Evolutionary conservation across 2,797 vertebrate genomes (phyloP).

Genomic region (Tapera naevia): DNA sequence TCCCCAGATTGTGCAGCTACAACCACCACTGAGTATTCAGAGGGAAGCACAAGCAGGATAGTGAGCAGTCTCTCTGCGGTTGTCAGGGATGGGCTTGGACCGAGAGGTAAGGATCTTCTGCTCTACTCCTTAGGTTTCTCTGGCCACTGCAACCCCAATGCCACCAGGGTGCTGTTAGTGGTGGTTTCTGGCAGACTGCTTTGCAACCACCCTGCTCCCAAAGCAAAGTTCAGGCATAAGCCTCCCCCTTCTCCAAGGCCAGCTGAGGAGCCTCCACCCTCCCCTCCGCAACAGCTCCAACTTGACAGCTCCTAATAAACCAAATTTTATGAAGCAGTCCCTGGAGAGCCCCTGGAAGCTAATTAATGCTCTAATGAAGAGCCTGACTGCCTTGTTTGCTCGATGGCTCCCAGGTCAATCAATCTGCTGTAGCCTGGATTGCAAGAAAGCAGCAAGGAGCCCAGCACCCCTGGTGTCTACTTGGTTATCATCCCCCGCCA

Average conservation of each 20-base stretch:
- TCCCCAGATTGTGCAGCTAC: not conserved
- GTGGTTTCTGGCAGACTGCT: not conserved
- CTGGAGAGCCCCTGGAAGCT: conserved; percentile 1
- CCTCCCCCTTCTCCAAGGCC: not conserved
- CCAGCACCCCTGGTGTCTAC: not conserved
- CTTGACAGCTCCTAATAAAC: conserved; percentile 30
- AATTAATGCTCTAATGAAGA: conserved; percentile 62
- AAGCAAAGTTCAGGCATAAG: not conserved
- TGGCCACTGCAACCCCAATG: not conserved
- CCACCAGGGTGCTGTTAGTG: not conserved
- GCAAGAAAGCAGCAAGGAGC: not conserved
- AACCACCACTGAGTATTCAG: not conserved
- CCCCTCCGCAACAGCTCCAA: not conserved
- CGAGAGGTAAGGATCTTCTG: not conserved
- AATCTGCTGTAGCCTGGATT: not conserved
- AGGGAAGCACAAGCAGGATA: accelerated
- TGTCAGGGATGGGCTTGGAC: not conserved
- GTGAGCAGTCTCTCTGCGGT: not conserved
- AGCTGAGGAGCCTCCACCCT: not conserved
- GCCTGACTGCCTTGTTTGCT: conserved; percentile 40
- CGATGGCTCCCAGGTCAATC: not conserved
- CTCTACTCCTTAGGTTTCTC: not conserved
- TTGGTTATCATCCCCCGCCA: not conserved
- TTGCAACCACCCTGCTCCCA: not conserved
- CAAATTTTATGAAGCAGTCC: not conserved